phyloP scores from a whole-genome alignment of 35 echinoderm and acorn worm genomes.

The Holothuria glaberrima region DNA sequence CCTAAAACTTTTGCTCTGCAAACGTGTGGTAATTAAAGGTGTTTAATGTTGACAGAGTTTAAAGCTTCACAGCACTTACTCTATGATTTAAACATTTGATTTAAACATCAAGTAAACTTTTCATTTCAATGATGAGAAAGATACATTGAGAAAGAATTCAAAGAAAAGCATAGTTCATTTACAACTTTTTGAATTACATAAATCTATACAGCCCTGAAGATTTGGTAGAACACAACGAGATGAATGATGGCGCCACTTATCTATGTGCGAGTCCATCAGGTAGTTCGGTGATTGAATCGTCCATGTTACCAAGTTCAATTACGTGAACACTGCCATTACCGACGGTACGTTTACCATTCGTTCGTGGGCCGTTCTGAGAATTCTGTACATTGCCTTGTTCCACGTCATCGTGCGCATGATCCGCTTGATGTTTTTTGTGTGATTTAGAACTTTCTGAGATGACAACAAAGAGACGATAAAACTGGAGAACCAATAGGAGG shows the following conservation, averaged over 20 bases:
- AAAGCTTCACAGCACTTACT: too few relatives aligned
- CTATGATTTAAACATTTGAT: too few relatives aligned
- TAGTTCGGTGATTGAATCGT: slow-evolving; percentile 30
- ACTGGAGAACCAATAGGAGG: slow-evolving; percentile 79
- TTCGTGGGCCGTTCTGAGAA: neutral
- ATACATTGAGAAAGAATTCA: too few relatives aligned
- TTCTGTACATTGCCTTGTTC: slow-evolving; percentile 1
- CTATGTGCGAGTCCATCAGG: slow-evolving; percentile 31
- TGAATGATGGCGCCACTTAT: neutral
- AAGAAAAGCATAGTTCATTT: too few relatives aligned
- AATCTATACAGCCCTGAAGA: neutral
- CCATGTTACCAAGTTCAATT: slow-evolving; percentile 14
- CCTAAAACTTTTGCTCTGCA: too few relatives aligned
- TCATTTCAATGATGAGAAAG: too few relatives aligned
- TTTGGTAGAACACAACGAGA: neutral
- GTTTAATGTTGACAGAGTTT: too few relatives aligned
- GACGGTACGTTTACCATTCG: neutral
- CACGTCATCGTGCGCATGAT: slow-evolving; percentile 25
- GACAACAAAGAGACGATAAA: slow-evolving; percentile 82
- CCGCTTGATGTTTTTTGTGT: slow-evolving; percentile 14
- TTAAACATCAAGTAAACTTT: too few relatives aligned
- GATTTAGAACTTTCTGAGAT: slow-evolving; percentile 58
- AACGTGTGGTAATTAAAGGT: too few relatives aligned
- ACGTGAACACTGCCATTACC: slow-evolving; percentile 27
- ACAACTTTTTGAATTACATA: neutral